Evolutionary conservation across 2,797 vertebrate species (phyloP), one percentile per base, ranked within the genome.

Genomic region (Neopelma chrysocephalum): DNA sequence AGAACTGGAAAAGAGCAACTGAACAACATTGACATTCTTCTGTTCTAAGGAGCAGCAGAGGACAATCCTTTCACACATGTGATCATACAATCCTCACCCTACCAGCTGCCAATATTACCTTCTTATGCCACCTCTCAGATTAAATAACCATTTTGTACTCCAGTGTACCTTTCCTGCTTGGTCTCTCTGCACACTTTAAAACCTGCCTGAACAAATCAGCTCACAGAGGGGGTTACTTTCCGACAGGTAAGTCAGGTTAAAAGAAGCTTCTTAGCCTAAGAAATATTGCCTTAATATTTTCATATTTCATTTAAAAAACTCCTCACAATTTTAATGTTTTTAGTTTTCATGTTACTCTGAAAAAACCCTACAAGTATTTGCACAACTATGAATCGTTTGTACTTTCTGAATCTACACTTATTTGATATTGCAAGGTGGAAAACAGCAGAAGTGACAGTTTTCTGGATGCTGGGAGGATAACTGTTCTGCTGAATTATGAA

Each of bases 41-140:
- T 72, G n/a, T 51, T 62, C 10, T 25, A 29, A 38, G 66, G 54
- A 77, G 11, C 34, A 78, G 50, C 5, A 15, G 42, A 84, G 29
- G 53, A 45, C 19, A 16, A 51, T 32, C 27, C 47, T 48, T 69
- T 32, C 56, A 38, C 56, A 57, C 0, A 0, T 5, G 4, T 12
- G 21, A 38, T 3, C 13, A 48, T 10, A 18, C 6, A 42, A 58
- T 3, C 21, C 58, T 51, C 64, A 87, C 60, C 40, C 50, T 62
- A 22, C 17, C 21, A 40, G 20, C 47, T 56, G 60, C 40, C 18
- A 18, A 11, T 18, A n/a, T 8, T 6, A 45, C 29, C 31, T 54
- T 29, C 50, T 54, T 47, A 31, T 3, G 54, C 20, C 3, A 2
- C 17, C 14, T 77, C 43, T 85, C 51, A 51, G n/a, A 38, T 14